Conservation (phyloP, 2,113 vertebrate genomes). For the Zosterops hypoxanthus region DNA sequence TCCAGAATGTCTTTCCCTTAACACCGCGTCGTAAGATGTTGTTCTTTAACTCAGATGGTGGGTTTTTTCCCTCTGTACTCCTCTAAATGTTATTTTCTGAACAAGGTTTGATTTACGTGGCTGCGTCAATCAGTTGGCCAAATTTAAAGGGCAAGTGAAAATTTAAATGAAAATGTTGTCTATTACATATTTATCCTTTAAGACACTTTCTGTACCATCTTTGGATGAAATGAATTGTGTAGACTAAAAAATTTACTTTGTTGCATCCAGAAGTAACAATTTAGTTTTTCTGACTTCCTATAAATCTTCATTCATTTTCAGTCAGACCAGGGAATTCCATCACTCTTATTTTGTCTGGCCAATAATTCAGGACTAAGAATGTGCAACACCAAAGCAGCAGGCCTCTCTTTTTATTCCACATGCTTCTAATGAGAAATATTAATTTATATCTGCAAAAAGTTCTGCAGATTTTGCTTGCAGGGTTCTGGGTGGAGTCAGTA, state of each 20-base stretch:
- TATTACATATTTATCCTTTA: background rate
- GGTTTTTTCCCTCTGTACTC: background rate
- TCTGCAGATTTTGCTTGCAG: background rate
- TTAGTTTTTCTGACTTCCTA: background rate
- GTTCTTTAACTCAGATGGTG: background rate
- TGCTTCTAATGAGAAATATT: background rate
- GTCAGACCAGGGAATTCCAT: background rate
- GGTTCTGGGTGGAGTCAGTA: background rate
- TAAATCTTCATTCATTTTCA: background rate
- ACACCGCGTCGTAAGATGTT: rapidly evolving
- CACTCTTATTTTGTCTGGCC: background rate
- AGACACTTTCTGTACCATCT: background rate
- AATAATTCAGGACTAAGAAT: background rate
- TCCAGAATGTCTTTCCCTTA: background rate
- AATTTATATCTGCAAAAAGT: background rate
- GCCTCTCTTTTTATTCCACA: background rate
- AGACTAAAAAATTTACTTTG: background rate
- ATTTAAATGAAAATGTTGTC: background rate
- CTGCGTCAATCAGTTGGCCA: background rate
- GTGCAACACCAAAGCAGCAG: background rate
- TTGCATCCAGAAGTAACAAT: background rate
- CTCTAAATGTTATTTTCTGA: background rate
- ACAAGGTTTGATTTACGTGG: background rate
- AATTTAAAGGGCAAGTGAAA: background rate
- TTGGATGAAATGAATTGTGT: background rate